These are phyloP conservation scores for Dynastes tityus DNA, from an alignment of 2,888 invertebrate genomes.

Conservation along the genomic window DNA sequence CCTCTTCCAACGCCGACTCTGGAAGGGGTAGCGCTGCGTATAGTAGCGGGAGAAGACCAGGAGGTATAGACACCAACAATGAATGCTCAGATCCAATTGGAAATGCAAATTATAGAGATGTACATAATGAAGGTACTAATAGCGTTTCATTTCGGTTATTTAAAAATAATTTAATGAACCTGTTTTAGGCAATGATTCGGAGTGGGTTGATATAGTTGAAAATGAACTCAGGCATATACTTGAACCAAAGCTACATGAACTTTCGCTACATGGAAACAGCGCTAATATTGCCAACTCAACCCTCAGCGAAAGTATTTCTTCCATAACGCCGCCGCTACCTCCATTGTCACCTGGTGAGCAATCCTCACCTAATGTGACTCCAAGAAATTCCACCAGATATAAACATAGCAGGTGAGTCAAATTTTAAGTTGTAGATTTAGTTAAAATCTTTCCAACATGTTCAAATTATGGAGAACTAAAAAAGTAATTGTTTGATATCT, in stretches of 20 bases:
- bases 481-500: no score
- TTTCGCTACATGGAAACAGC: constrained; percentile 73
- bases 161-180: neutral
- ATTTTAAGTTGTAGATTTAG: neutral
- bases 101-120: constrained; percentile 62
- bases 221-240: constrained; percentile 85
- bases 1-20: constrained; percentile 83
- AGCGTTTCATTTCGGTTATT: neutral
- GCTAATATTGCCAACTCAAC: constrained; percentile 78
- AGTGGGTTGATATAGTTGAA: constrained; percentile 88
- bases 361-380: constrained; percentile 70
- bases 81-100: constrained; percentile 73
- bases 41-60: constrained; percentile 79
- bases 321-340: constrained; percentile 85
- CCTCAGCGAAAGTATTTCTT: constrained; percentile 78
- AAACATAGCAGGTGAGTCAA: constrained; percentile 68
- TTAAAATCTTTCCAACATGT: neutral
- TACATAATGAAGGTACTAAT: constrained; percentile 55
- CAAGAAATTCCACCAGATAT: constrained; percentile 69
- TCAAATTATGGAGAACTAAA: neutral
- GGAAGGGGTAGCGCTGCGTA: constrained; percentile 87
- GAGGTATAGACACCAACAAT: constrained; percentile 74
- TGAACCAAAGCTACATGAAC: constrained; percentile 81
- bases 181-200: constrained; percentile 76
- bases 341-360: constrained; percentile 81